Percentiles rank a stretch among this genome's conserved stretches.
These are phyloP conservation scores for Myotis findleyi DNA, from an alignment of 2,797 vertebrate species.

Conservation along the genomic window DNA sequence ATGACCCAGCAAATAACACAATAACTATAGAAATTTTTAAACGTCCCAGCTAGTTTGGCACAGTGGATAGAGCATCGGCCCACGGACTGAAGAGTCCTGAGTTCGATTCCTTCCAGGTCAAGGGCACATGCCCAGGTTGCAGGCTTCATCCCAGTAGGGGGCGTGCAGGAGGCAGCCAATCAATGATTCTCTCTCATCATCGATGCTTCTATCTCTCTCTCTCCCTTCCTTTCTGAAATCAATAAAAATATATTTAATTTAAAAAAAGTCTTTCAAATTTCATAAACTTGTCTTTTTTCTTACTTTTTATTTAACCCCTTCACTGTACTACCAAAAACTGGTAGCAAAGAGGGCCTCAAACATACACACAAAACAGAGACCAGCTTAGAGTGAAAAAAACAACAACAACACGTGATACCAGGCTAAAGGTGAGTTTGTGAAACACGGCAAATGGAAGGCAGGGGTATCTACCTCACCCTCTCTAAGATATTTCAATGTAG, in stretches of 20 bases:
- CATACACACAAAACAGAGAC: not conserved
- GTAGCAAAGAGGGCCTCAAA: not conserved
- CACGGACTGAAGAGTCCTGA: too few species aligned
- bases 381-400: not conserved
- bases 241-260: too few species aligned
- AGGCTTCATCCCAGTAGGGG: too few species aligned
- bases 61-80: too few species aligned
- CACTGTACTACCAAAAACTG: not conserved
- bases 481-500: not conserved
- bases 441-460: not conserved
- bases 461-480: not conserved
- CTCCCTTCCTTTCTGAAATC: too few species aligned
- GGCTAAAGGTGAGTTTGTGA: not conserved
- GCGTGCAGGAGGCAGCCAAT: too few species aligned
- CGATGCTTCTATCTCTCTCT: too few species aligned
- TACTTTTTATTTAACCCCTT: not conserved
- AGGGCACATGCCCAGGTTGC: too few species aligned
- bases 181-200: too few species aligned
- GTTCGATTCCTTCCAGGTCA: too few species aligned
- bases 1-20: not conserved
- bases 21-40: not conserved
- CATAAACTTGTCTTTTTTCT: not conserved
- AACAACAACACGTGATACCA: not conserved
- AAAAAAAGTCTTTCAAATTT: not conserved
- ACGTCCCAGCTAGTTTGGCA: too few species aligned